Evolutionary conservation across 1,140 invertebrate genomes (phyloP), one percentile per base, ranked within the genome.

Genomic region (Cepaea nemoralis): DNA sequence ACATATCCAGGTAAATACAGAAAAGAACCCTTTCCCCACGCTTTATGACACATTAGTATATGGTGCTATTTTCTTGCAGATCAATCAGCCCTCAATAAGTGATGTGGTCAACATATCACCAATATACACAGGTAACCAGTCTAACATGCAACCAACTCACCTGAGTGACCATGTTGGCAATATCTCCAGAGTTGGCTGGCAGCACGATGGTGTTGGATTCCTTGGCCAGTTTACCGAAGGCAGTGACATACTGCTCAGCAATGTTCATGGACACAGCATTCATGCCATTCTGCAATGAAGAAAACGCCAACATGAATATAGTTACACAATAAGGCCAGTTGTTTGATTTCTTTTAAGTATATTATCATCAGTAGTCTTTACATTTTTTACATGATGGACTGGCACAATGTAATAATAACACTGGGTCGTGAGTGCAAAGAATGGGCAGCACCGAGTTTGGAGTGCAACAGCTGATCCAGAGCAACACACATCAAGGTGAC

Each of bases 151-250:
- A 63, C 37, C 42, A 39, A 27, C 83, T 81, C 81, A 92, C 96
- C 94, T 98, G 96, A 48, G 95, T 93, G 48, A 98, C 96, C 88
- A 97, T 93, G 84, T 93, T 94, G 19, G 95, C 94, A 1, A 98
- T 94, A 92, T 99, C 97, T 14, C 95, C 94, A 16, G 95, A 94
- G 92, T 99, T 98, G 6, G 95, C 94, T 0, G 98, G 98, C 66
- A 99, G 90, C 84, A 99, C 96, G 35, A 99, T 91, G 0, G 98
- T 99, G 91, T 99, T 99, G 85, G 95, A 96, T 45, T 95, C 95
- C 91, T 97, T 96, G 0, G 98, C 98, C 75, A 99, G 90, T 87
- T 98, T 95, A 87, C 96, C 93, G 91, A 99, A 99, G 22, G 98
- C 98, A 39, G 93, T 91, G 55, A 99, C 96, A 90, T 99, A 99